A percentile compares a stretch with the other conserved stretches of the same genome.
Evolutionary conservation across 2,113 vertebrate genomes (phyloP).

Genomic region (Cheilinus undulatus): DNA sequence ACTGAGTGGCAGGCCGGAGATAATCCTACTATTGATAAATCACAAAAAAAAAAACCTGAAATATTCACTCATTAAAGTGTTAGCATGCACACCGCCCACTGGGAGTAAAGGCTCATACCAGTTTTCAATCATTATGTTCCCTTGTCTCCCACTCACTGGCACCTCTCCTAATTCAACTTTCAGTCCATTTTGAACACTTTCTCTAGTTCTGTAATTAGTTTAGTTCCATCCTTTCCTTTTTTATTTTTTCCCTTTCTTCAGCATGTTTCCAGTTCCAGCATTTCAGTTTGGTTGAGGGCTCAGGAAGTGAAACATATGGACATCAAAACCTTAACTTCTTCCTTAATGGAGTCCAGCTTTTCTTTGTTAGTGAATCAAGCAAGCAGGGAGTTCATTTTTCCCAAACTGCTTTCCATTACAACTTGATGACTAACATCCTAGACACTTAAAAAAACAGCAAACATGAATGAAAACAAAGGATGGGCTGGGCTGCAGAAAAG

Average conservation of each 20-base stretch:
- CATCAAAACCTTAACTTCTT: constrained; percentile 20
- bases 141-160: constrained; percentile 48
- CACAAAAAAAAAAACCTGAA: constrained; percentile 19
- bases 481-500: not conserved
- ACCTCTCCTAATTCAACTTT: constrained; percentile 25
- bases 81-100: constrained; percentile 28
- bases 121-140: constrained; percentile 56
- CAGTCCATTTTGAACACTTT: constrained; percentile 20
- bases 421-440: constrained; percentile 42
- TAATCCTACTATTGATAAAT: constrained; percentile 53
- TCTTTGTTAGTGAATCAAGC: constrained; percentile 29
- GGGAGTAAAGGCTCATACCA: constrained; percentile 41
- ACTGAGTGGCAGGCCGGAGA: constrained; percentile 36
- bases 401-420: constrained; percentile 50
- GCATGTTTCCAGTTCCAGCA: constrained; percentile 7
- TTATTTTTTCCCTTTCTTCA: not conserved
- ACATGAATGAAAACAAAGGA: constrained; percentile 28
- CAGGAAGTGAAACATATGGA: constrained; percentile 28
- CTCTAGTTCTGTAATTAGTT: constrained; percentile 2
- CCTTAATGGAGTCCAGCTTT: constrained; percentile 47
- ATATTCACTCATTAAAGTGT: constrained; percentile 43
- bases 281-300: constrained; percentile 8
- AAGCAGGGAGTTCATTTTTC: constrained; percentile 31
- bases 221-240: not conserved
- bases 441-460: not conserved